A percentile compares a stretch with the other conserved stretches of the same genome.
Conservation (phyloP, 37 sponge, comb jelly and placozoan genomes). For the Mnemiopsis leidyi region DNA sequence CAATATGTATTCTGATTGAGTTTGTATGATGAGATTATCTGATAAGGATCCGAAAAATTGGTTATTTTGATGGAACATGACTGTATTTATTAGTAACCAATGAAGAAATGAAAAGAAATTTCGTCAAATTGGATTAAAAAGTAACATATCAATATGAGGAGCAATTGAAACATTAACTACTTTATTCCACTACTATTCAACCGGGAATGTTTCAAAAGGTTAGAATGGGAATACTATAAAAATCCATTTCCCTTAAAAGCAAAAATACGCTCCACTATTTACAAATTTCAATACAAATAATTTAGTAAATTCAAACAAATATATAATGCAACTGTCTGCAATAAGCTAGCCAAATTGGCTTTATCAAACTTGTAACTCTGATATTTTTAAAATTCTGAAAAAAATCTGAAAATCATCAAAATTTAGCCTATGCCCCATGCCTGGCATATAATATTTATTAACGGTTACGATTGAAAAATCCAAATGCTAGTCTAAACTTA, state of each 20-base stretch:
- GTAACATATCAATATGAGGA: no score
- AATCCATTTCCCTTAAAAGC: not conserved
- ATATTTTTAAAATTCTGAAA: not conserved
- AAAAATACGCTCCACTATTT: not conserved
- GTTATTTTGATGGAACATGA: no score
- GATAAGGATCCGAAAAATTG: not conserved
- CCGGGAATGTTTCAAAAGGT: not conserved
- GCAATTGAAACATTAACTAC: not conserved
- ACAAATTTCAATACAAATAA: not conserved
- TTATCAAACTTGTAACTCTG: not conserved
- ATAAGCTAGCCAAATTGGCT: not conserved
- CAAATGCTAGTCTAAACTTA: no score
- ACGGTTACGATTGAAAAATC: no score
- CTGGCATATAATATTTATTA: no score
- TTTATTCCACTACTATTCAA: not conserved
- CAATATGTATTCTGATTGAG: not conserved
- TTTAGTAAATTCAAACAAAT: not conserved
- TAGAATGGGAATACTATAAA: not conserved
- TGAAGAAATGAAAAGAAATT: not conserved
- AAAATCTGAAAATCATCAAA: not conserved
- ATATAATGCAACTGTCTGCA: not conserved
- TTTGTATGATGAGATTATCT: not conserved
- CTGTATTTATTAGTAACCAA: not conserved
- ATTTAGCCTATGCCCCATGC: no score
- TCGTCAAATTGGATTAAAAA: not conserved